These are phyloP conservation scores for Amniataba percoides DNA, from an alignment of 2,797 vertebrate species.

Conservation along the genomic window DNA sequence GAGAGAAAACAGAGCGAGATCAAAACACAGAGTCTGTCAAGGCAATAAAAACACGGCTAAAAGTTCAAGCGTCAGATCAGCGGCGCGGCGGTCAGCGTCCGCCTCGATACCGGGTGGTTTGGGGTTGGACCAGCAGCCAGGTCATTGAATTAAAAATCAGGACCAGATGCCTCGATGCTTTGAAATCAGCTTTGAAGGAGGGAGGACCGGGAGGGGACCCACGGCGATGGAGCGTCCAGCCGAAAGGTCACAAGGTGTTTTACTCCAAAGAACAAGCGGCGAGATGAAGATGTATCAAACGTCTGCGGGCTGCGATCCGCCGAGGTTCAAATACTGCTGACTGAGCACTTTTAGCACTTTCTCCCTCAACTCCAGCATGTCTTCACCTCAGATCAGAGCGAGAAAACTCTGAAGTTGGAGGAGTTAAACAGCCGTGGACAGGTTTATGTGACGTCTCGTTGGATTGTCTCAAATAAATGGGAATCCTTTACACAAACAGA, in stretches of 20 bases:
- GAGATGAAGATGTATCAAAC: background rate
- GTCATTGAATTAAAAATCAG: slow-evolving; percentile 48
- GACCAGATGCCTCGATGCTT: slow-evolving; percentile 55
- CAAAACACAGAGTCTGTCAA: slow-evolving; percentile 20
- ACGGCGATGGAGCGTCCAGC: slow-evolving; percentile 9
- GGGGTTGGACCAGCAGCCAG: slow-evolving; percentile 43
- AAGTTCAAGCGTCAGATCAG: slow-evolving; percentile 24
- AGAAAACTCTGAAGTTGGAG: background rate
- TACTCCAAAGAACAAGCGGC: background rate
- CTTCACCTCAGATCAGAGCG: background rate
- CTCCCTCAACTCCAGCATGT: slow-evolving; percentile 12
- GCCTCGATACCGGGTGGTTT: slow-evolving; percentile 31
- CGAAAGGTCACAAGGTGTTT: slow-evolving; percentile 2
- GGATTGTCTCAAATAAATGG: background rate
- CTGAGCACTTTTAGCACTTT: slow-evolving; percentile 5
- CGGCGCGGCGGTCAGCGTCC: slow-evolving; percentile 17
- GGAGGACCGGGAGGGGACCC: slow-evolving; percentile 16
- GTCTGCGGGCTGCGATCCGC: background rate
- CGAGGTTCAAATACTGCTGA: slow-evolving; percentile 25
- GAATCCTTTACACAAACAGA: background rate
- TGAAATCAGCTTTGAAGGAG: slow-evolving; percentile 17
- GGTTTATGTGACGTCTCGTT: background rate
- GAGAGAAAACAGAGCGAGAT: slow-evolving; percentile 36
- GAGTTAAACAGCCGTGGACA: background rate
- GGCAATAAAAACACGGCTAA: slow-evolving; percentile 39